Evolutionary conservation across 1,140 invertebrate species (phyloP), one percentile per base, ranked within the genome.

Genomic region (Neelides sp.): DNA sequence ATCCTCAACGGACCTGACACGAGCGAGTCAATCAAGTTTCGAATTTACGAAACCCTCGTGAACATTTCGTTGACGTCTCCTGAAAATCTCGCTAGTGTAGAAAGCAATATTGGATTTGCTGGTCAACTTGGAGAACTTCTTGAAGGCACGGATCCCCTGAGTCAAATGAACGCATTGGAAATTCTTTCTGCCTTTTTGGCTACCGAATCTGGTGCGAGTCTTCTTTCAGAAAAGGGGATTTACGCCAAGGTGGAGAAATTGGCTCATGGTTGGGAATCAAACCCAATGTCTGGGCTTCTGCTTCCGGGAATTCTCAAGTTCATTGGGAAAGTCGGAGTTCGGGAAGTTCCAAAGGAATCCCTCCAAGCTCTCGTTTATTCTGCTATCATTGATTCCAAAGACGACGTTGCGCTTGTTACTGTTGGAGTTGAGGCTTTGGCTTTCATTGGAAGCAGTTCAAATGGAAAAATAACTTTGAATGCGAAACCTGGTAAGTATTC

Each of bases 111-210:
- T 23, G 41, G 57, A 30, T 27, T 51, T 12, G n/a, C 44, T n/a
- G 36, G 36, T 0, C 13, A 51, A 7, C 35, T 58, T 2, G 15
- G 48, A n/a, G 23, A 12, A 8, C 36, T 44, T 2, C 32, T 53
- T 5, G 35, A 23, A n/a, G 10, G 23, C 17, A 35, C 24, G 13
- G 55, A 57, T 32, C 35, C 48, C 2, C 41, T 57, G 24, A 37
- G 32, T 13, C 55, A 57, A 32, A 24, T 59, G 35, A 62, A 62
- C 37, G 55, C 53, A 10, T 43, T 62, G 26, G 60, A 62, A 46
- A 58, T 62, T 24, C 35, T 62, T n/a, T 28, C 54, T 1, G 43
- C 34, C 1, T 12, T 62, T 5, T 52, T 48, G 1, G 60, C 48
- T 15, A 47, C 52, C 10, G 34, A 48, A n/a, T 48, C 54, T 44